Base-by-base conservation (phyloP, 2,888 invertebrate genomes). In the Drosophila longiperda region DNA sequence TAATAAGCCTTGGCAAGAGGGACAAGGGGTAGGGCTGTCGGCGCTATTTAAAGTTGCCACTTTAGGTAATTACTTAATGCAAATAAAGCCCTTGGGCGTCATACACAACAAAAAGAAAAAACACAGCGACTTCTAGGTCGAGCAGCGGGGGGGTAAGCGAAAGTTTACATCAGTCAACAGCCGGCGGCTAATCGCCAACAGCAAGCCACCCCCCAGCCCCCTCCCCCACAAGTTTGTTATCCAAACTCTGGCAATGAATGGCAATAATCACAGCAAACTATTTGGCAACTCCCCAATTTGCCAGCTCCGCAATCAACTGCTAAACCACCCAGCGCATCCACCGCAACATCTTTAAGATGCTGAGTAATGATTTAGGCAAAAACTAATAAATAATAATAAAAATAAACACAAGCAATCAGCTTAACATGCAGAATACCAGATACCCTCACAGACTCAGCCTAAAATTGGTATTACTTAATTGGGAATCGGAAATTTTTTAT, bases 61-160 rank as follows among this genome's bases (percentile, higher is more conserved):
- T 73, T 64, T 62, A 73, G 78, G 80, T 84, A 84, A 84, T 87
- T 85, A 83, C 80, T 73, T 82, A 85, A 84, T 83, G 86, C 74
- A 87, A 84, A 82, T 80, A 75, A 73, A 80, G 70, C 68, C 83
- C 73, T 36, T 42, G 63, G 61, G 82, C 79, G 26, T 49, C 58
- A 59, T 69, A 61, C 66, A 63, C 66, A 81, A 79, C 73, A 83
- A 20, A 45, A 20, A 45, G 12, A 85, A 45, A 20, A 85, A 83
- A 83, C 69, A 66, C 81, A 78, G 59, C 68, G 64, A 80, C 72
- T 74, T 65, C 58, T 17, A n/a, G 26, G 7, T 12, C 1, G 2
- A 15, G 8, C 26, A 20, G 17, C 20, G 3, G 9, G 4, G 26
- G 50, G 17, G 33, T 12, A 4, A 8, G 49, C 20, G 38, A 38